Percentiles rank a stretch among this genome's conserved stretches.
Evolutionary conservation across 2,113 vertebrate genomes (phyloP).

Genomic region (Melanotaenia duboulayi): DNA sequence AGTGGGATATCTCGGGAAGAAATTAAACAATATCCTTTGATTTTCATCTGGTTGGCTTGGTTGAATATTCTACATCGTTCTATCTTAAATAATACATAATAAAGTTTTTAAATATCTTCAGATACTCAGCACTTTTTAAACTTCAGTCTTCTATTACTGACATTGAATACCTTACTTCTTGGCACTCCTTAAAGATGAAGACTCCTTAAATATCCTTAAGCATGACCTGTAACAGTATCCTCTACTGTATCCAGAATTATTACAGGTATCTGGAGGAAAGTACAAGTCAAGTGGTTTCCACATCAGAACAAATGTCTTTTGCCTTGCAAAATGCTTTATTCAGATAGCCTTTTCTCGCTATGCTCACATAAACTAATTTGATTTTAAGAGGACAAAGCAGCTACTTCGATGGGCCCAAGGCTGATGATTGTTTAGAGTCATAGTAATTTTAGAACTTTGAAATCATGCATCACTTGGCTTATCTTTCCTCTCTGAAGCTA

Average conservation of each 20-base stretch:
- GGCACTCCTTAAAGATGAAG: not conserved
- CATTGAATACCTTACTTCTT: not conserved
- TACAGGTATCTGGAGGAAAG: too few relatives aligned
- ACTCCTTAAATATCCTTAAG: not conserved
- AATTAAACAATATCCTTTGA: conserved; percentile 25
- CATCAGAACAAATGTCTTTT: too few relatives aligned
- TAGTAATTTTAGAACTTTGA: not conserved
- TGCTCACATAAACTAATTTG: too few relatives aligned
- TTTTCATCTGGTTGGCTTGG: not conserved
- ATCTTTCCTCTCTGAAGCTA: not conserved
- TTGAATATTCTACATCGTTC: not conserved
- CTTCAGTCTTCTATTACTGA: not conserved
- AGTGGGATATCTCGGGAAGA: conserved; percentile 14
- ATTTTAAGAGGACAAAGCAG: too few relatives aligned
- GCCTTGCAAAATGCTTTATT: too few relatives aligned
- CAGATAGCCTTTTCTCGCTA: too few relatives aligned
- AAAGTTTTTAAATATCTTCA: not conserved
- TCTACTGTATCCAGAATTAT: too few relatives aligned
- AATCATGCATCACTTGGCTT: not conserved
- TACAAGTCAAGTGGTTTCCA: too few relatives aligned
- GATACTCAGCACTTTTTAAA: not conserved
- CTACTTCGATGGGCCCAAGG: too few relatives aligned
- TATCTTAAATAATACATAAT: not conserved
- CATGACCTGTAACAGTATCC: not conserved
- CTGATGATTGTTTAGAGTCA: not conserved